Evolutionary conservation across 2,888 invertebrate species (phyloP).

Genomic region (Nudaria mundana): DNA sequence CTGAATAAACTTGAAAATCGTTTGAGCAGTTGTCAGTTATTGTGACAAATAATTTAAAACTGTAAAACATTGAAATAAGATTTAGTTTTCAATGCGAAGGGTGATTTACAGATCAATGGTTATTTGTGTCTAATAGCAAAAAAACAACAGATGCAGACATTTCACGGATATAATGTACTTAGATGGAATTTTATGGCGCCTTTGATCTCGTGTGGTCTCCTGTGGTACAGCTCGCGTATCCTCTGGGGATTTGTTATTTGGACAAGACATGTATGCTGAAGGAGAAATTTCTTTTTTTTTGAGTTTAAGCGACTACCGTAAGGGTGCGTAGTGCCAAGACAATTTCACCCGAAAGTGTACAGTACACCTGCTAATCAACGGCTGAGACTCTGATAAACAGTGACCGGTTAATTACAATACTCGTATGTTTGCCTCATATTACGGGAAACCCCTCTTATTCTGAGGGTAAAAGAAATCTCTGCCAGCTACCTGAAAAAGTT

Average conservation of each 20-base stretch:
- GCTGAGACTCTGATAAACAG: too few species aligned
- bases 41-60: neutral
- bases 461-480: too few species aligned
- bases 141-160: slow-evolving; percentile 79
- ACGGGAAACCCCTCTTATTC: too few species aligned
- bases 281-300: neutral
- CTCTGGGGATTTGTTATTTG: slow-evolving; percentile 25
- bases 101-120: slow-evolving; percentile 67
- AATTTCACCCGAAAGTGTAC: neutral
- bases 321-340: neutral
- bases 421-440: too few species aligned
- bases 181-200: slow-evolving; percentile 70
- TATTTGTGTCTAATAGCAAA: slow-evolving; percentile 78
- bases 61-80: neutral
- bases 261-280: slow-evolving; percentile 14
- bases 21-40: neutral
- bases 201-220: slow-evolving; percentile 63
- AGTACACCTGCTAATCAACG: neutral
- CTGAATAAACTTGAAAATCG: slow-evolving; percentile 17
- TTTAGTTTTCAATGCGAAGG: slow-evolving; percentile 33
- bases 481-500: too few species aligned
- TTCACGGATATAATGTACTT: slow-evolving; percentile 80
- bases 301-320: neutral
- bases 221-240: slow-evolving; percentile 32
- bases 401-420: too few species aligned